phyloP scores from a whole-genome alignment of 2,888 invertebrate species.

The Papilio gigon region DNA sequence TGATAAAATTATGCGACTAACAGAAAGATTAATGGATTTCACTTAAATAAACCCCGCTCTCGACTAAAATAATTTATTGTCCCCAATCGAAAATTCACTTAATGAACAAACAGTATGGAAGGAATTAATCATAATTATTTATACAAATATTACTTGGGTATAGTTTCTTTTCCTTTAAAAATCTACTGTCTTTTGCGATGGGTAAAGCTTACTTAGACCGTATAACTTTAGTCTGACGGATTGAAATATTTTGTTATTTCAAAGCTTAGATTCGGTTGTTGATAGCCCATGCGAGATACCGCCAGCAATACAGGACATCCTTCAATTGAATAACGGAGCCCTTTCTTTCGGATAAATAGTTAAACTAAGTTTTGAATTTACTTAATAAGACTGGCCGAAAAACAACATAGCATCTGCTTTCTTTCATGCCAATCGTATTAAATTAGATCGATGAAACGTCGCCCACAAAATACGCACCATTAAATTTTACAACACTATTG shows the following conservation, averaged over 20 bases:
- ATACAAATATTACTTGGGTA: background rate
- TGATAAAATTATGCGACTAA: conserved; percentile 24
- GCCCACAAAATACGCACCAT: background rate
- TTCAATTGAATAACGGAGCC: background rate
- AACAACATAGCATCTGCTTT: background rate
- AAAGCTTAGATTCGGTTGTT: background rate
- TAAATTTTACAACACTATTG: background rate
- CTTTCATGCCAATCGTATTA: background rate
- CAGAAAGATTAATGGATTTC: conserved; percentile 27
- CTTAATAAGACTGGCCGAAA: background rate
- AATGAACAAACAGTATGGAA: conserved; percentile 11
- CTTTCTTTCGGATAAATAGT: background rate
- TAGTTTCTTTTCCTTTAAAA: background rate
- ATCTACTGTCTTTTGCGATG: background rate
- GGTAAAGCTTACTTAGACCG: background rate
- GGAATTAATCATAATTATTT: background rate
- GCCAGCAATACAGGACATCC: background rate
- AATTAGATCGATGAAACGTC: too few species aligned
- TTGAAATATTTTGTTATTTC: background rate
- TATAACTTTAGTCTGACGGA: background rate
- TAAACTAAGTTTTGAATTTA: background rate
- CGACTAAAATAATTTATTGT: conserved; percentile 29
- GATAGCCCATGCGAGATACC: background rate
- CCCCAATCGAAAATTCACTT: conserved; percentile 12
- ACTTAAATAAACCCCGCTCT: conserved; percentile 12